Evolutionary conservation across 1,140 invertebrate genomes (phyloP), one percentile per base, ranked within the genome.

Genomic region (Megathymus violae): DNA sequence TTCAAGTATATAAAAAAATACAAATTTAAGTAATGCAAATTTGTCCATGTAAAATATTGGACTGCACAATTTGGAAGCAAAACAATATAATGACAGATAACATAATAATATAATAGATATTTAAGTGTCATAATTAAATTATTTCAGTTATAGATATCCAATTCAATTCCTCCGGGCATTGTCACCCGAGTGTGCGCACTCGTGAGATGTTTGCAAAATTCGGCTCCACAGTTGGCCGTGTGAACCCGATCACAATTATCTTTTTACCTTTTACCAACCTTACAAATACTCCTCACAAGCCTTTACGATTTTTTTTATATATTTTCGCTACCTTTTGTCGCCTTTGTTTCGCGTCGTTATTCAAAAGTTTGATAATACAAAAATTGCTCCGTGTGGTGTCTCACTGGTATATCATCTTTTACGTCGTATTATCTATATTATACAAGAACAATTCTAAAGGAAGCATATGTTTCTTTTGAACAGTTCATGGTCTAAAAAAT

Each of bases 141-240:
- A n/a, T n/a, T n/a, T n/a, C n/a, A n/a, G n/a, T n/a, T n/a, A n/a
- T n/a, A n/a, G n/a, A n/a, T n/a, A n/a, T n/a, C n/a, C n/a, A n/a
- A n/a, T n/a, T n/a, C n/a, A n/a, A n/a, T n/a, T n/a, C n/a, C n/a
- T n/a, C n/a, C n/a, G n/a, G 7, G n/a, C 34, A 61, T 81, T 58
- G 81, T 67, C 64, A 71, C 76, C 72, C 62, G 77, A 80, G 56
- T 46, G 9, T 15, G 1, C 16, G 62, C 62, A 82, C 76, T 82
- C 85, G 80, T 85, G 81, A 80, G 69, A 67, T 73, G 72, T 81
- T 83, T 83, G 82, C 83, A 60, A 86, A 88, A 85, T 82, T 81
- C 64, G 71, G 69, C 56, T 73, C 66, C 66, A 15, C 69, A 67
- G 52, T 64, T 62, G 41, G 56, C 50, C 84, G 81, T 87, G 84